These are phyloP conservation scores for Neopipo cinnamomea DNA, from an alignment of 2,113 vertebrate genomes.

Conservation along the genomic window DNA sequence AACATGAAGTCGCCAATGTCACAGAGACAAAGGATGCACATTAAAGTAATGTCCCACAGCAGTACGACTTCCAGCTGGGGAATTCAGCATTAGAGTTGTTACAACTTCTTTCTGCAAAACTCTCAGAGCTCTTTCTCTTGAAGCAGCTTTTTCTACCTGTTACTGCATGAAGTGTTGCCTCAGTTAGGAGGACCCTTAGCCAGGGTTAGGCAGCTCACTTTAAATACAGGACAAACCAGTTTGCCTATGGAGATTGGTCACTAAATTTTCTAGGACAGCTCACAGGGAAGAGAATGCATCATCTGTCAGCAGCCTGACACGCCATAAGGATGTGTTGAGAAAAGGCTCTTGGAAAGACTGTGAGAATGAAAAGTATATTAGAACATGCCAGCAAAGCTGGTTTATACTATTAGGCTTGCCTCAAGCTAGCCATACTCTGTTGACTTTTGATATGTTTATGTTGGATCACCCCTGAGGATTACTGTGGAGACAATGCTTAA, in stretches of 20 bases:
- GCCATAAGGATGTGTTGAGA: not conserved
- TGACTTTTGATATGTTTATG: not conserved
- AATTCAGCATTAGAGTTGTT: not conserved
- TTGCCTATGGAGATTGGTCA: not conserved
- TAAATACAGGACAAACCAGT: not conserved
- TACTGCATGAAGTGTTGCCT: not conserved
- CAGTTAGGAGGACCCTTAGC: not conserved
- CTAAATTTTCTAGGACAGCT: not conserved
- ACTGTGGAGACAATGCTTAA: not conserved
- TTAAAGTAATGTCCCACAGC: not conserved
- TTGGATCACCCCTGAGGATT: not conserved
- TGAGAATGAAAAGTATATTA: not conserved
- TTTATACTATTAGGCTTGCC: not conserved
- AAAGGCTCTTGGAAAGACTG: not conserved
- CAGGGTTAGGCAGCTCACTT: not conserved
- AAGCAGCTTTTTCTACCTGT: not conserved
- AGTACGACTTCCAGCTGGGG: not conserved
- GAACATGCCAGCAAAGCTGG: not conserved
- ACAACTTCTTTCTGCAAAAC: not conserved
- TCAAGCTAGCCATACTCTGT: not conserved
- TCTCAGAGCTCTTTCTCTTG: not conserved
- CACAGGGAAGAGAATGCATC: not conserved
- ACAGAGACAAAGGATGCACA: not conserved
- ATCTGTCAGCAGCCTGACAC: not conserved
- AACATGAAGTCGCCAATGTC: not conserved